A percentile compares a stretch with the other conserved stretches of the same genome.
Evolutionary conservation across 2,888 invertebrate genomes (phyloP).

Genomic region (Drosophila kuntzei): DNA sequence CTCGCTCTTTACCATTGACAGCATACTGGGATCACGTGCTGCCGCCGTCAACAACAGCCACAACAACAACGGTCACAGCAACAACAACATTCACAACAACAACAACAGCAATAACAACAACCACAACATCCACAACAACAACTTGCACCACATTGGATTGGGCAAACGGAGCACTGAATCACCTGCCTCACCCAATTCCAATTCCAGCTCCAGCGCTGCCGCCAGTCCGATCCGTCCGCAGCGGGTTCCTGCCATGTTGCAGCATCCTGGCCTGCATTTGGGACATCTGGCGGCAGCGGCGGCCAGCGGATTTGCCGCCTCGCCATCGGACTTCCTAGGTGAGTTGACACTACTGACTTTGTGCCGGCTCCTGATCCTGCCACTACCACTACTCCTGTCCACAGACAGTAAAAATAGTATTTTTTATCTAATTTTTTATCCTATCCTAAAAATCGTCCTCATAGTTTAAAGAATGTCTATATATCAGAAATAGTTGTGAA

Average conservation of each 20-base stretch:
- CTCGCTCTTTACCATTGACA: slow-evolving; percentile 93
- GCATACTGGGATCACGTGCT: slow-evolving; percentile 90
- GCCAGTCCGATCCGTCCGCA: slow-evolving; percentile 86
- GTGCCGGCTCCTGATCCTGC: background rate
- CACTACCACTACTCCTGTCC: too few relatives aligned
- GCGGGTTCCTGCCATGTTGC: slow-evolving; percentile 86
- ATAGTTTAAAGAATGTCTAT: too few relatives aligned
- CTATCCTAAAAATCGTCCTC: too few relatives aligned
- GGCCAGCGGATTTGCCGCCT: slow-evolving; percentile 88
- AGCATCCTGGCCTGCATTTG: slow-evolving; percentile 87
- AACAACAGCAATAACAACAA: slow-evolving; percentile 37
- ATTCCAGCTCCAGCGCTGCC: slow-evolving; percentile 87
- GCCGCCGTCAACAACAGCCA: slow-evolving; percentile 41
- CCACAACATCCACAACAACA: slow-evolving; percentile 40
- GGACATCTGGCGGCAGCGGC: slow-evolving; percentile 89
- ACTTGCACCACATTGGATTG: slow-evolving; percentile 17
- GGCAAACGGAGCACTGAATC: slow-evolving; percentile 82
- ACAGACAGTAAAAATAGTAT: background rate
- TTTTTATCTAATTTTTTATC: too few relatives aligned
- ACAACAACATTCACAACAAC: slow-evolving; percentile 30
- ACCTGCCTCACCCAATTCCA: slow-evolving; percentile 86
- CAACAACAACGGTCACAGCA: slow-evolving; percentile 38
- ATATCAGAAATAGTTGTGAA: too few relatives aligned
- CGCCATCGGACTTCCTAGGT: slow-evolving; percentile 93
- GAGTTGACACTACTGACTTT: slow-evolving; percentile 81